Evolutionary conservation across 2,797 vertebrate species (phyloP).

Genomic region (Propithecus perrieri): DNA sequence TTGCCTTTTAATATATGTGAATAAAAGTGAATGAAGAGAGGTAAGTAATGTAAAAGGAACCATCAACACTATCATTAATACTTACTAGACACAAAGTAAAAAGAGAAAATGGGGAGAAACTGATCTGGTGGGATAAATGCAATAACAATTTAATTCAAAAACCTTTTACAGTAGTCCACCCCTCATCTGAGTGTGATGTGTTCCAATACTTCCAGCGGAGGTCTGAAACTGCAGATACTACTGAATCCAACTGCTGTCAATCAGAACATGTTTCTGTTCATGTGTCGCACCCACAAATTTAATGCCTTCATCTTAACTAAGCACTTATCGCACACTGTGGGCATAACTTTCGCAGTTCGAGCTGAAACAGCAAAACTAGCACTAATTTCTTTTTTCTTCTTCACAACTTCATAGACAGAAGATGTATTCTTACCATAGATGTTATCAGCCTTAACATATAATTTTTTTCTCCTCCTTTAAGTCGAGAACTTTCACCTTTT

Average conservation of each 20-base stretch:
- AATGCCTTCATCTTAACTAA: neutral
- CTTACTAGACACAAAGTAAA: neutral
- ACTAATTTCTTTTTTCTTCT: neutral
- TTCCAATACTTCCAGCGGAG: too few species aligned
- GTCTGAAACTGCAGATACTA: neutral
- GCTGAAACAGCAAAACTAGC: neutral
- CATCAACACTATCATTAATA: neutral
- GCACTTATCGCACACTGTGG: too few species aligned
- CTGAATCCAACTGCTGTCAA: neutral
- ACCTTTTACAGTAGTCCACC: neutral
- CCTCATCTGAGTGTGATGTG: neutral
- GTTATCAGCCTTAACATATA: neutral
- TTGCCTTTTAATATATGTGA: neutral
- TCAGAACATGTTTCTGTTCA: neutral
- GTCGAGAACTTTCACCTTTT: neutral
- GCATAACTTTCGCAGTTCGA: neutral
- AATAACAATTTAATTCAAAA: neutral
- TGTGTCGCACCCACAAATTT: neutral
- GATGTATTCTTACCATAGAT: neutral
- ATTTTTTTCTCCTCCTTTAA: neutral
- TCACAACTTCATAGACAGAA: neutral
- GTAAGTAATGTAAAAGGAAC: neutral
- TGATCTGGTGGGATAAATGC: neutral
- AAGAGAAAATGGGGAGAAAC: neutral
- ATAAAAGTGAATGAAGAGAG: neutral